Evolutionary conservation across 2,113 vertebrate species (phyloP).

Genomic region (Gobius niger): DNA sequence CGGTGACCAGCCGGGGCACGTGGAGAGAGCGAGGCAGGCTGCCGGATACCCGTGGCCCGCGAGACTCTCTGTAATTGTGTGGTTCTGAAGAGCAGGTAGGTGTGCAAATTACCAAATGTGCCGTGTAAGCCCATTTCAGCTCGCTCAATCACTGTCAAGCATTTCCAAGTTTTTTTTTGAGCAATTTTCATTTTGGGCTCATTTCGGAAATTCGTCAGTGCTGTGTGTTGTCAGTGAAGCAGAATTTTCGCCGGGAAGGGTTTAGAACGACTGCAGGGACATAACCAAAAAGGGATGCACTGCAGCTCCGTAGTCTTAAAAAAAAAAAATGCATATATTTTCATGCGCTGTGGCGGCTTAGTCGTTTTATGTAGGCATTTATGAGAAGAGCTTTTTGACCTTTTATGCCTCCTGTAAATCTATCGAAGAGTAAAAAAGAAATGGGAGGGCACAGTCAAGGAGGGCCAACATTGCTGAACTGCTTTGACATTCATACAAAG

Average conservation of each 20-base stretch:
- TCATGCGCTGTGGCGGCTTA: background rate
- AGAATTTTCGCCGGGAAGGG: slow-evolving; percentile 7
- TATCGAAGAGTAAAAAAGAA: background rate
- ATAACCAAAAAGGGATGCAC: slow-evolving; percentile 1
- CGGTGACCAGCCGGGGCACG: slow-evolving; percentile 59
- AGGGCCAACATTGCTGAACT: background rate
- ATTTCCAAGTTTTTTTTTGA: slow-evolving; percentile 60
- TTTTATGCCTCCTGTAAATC: slow-evolving; percentile 6
- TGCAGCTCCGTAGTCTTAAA: background rate
- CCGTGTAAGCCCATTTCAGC: slow-evolving; percentile 75
- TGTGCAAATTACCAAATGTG: slow-evolving; percentile 83
- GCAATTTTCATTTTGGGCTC: slow-evolving; percentile 55
- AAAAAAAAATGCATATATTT: background rate
- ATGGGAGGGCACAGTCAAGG: background rate
- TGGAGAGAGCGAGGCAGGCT: slow-evolving; percentile 51
- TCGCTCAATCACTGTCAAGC: slow-evolving; percentile 72
- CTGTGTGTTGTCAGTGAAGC: slow-evolving; percentile 39
- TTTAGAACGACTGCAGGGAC: slow-evolving; percentile 20
- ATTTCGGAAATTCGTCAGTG: slow-evolving; percentile 58
- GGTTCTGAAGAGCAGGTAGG: slow-evolving; percentile 79
- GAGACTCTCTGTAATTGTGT: slow-evolving; percentile 75
- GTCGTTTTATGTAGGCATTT: slow-evolving; percentile 8
- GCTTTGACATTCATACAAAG: background rate
- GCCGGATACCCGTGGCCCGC: slow-evolving; percentile 52
- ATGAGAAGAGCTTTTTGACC: slow-evolving; percentile 2